Evolutionary conservation across 2,888 invertebrate species (phyloP), one percentile per base, ranked within the genome.

Genomic region (Pollenia angustigena): DNA sequence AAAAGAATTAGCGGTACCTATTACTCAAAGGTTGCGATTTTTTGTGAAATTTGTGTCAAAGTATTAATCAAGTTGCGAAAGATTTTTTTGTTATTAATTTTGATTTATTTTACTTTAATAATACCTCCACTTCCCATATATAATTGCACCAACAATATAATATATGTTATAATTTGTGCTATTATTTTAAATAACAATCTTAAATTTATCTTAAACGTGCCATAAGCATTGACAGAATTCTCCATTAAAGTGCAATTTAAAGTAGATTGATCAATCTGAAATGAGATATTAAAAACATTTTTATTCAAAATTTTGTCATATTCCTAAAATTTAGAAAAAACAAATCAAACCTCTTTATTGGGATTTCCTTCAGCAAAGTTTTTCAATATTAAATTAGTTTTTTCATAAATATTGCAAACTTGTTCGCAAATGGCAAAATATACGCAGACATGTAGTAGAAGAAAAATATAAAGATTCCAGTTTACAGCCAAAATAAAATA

Each of bases 251-350:
- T 3, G 16, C 46, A 18, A 4, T 42, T 56, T 4, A 81, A 16
- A 14, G 32, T 16, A 6, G 74, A 16, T 14, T 72, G n/a, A n/a
- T 81, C 81, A 12, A 81, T 46, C 81, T 81, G 48, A 0, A 81
- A 64, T 46, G 11, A 69, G 16, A 16, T 44, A 32, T 32, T 6
- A 6, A 32, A 32, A 32, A 32, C 4, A 6, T 32, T 32, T 32
- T 32, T 32, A 32, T 0, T 32, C 32, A 32, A 32, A 4, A 32
- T 32, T 32, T 6, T 32, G 6, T 32, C 32, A 6, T 6, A 32
- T 32, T 6, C 32, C 32, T 32, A 0, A 32, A 32, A 6, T 32
- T 32, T 32, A 32, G 32, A 32, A 32, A 32, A 32, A 54, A n/a
- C n/a, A n/a, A 54, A 62, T 9, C 18, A 50, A 50, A 79, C 79